Evolutionary conservation across 2,888 invertebrate species (phyloP), one percentile per base, ranked within the genome.

Genomic region (Tholera decimalis): DNA sequence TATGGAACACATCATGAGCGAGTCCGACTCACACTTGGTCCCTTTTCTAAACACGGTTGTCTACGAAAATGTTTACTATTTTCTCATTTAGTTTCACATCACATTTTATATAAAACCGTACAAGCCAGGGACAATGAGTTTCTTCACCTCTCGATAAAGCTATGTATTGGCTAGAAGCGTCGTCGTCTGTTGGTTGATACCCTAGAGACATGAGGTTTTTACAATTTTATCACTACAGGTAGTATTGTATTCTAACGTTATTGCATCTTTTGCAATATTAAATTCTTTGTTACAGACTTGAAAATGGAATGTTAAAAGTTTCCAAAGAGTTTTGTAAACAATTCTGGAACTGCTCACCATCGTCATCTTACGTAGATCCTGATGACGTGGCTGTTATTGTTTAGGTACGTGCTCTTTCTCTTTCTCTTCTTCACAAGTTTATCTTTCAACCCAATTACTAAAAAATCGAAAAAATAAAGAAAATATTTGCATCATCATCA

Each of bases 131-230:
- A 46, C 35, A 35, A 71, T 49, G 63, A 35, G 66, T 61, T 66
- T 35, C 9, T 66, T 66, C 26, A 66, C 39, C 66, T 9, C 18
- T 7, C n/a, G n/a, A n/a, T n/a, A n/a, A n/a, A n/a, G n/a, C n/a
- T n/a, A n/a, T n/a, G n/a, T 47, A 54, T 30, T 37, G 22, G 6
- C 13, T 53, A 15, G 13, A 15, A 35, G 9, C 11, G 20, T 39
- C 22, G 22, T 22, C 15, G 26, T 18, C 18, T 20, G 37, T 5
- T 13, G 2, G 41, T 41, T 22, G 13, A 39, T 20, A 26, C 46
- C 46, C 33, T 22, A 9, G 67, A 28, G 67, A 60, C 26, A 0
- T 39, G 3, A 9, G 15, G 9, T 33, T 37, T 26, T 39, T 35
- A 41, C 46, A 11, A 28, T 43, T 47, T 35, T 35, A 39, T 35